A percentile compares a stretch with the other conserved stretches of the same genome.
Evolutionary conservation across 2,797 vertebrate genomes (phyloP).

Genomic region (Chelon auratus): DNA sequence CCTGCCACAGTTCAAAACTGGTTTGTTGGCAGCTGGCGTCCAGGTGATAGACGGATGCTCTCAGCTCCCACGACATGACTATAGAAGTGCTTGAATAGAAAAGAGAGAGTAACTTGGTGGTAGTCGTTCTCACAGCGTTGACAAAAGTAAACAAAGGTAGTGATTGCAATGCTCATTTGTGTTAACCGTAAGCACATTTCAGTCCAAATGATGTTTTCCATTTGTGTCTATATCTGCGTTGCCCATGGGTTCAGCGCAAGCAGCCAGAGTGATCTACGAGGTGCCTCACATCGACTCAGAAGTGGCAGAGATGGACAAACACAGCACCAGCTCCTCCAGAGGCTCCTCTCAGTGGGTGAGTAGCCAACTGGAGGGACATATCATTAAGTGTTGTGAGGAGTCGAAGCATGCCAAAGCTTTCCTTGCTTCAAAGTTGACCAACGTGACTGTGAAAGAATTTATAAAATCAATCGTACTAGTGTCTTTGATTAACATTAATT

Average conservation of each 20-base stretch:
- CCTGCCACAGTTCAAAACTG: neutral
- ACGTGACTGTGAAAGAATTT: too few species aligned
- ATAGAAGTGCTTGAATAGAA: too few species aligned
- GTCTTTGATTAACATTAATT: neutral
- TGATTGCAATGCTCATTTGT: too few species aligned
- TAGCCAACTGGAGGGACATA: neutral
- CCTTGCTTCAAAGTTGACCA: too few species aligned
- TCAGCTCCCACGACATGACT: too few species aligned
- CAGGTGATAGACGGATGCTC: neutral
- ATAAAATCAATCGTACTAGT: too few species aligned
- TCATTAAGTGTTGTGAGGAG: too few species aligned
- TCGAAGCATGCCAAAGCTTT: too few species aligned
- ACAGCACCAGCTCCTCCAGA: slow-evolving; percentile 67
- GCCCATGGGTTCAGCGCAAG: slow-evolving; percentile 30
- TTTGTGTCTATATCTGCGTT: neutral
- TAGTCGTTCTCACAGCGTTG: too few species aligned
- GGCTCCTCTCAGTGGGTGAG: slow-evolving; percentile 77
- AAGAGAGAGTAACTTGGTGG: too few species aligned
- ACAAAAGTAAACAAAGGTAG: too few species aligned
- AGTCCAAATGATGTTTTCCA: neutral
- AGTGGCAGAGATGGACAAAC: slow-evolving; percentile 56
- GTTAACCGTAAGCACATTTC: too few species aligned
- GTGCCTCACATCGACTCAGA: slow-evolving; percentile 67
- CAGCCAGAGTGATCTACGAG: slow-evolving; percentile 72
- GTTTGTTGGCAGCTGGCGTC: neutral